phyloP scores from a whole-genome alignment of 1,140 invertebrate genomes.

The Telenomus remus region DNA sequence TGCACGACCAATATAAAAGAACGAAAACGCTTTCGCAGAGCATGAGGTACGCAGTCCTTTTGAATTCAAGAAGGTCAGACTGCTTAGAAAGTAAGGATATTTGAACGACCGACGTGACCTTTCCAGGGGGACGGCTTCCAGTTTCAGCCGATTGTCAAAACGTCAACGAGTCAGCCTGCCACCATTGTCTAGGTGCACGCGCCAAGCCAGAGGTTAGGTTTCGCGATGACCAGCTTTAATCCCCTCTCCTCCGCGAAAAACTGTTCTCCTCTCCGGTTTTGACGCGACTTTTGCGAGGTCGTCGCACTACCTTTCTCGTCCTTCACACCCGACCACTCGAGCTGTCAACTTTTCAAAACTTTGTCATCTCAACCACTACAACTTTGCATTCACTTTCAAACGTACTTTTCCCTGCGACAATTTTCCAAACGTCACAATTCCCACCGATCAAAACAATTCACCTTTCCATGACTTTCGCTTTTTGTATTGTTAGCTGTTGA shows the following conservation, averaged over 20 bases:
- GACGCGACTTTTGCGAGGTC: conserved; percentile 51
- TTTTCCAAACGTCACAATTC: too few species aligned
- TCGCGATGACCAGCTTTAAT: conserved; percentile 64
- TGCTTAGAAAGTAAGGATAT: conserved; percentile 38
- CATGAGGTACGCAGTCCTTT: conserved; percentile 24
- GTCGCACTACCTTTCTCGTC: conserved; percentile 45
- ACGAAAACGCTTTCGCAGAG: too few species aligned
- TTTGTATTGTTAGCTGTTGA: too few species aligned
- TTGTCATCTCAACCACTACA: neutral
- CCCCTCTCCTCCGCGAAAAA: conserved; percentile 24
- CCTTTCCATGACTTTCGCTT: too few species aligned
- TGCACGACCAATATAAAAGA: too few species aligned
- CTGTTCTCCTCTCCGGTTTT: conserved; percentile 36
- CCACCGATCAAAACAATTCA: too few species aligned
- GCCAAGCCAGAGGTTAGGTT: conserved; percentile 64
- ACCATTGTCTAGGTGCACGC: conserved; percentile 40
- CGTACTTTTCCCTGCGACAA: too few species aligned
- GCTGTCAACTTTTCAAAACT: neutral
- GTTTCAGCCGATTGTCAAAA: neutral
- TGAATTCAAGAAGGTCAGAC: neutral
- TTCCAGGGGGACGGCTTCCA: neutral
- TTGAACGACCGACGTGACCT: too few species aligned
- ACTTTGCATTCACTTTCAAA: too few species aligned
- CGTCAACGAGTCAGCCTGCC: neutral
- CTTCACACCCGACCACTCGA: conserved; percentile 20